phyloP scores from a whole-genome alignment of 2,797 vertebrate genomes.

The Strix occidentalis region DNA sequence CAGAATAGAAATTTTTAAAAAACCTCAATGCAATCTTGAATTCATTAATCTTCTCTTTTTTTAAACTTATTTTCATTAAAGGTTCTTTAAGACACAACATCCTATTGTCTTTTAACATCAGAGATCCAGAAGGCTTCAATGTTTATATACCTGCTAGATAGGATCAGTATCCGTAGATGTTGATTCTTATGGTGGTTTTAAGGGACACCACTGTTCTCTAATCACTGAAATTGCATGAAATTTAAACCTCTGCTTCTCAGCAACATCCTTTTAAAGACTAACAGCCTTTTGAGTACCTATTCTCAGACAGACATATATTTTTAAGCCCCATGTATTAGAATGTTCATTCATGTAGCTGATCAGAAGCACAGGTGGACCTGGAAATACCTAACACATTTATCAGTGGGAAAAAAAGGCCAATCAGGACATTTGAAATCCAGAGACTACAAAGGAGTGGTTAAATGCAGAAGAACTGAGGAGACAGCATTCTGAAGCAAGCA shows the following conservation, averaged over 20 bases:
- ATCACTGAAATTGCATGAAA: background rate
- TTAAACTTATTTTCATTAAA: background rate
- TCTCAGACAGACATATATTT: background rate
- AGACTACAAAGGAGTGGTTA: background rate
- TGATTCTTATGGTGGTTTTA: background rate
- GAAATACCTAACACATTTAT: background rate
- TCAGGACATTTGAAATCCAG: background rate
- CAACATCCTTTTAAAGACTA: background rate
- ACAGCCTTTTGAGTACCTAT: background rate
- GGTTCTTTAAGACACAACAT: background rate
- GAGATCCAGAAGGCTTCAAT: background rate
- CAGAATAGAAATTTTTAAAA: background rate
- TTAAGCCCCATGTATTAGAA: background rate
- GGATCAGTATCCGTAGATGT: background rate
- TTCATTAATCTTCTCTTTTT: background rate
- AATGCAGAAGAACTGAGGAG: background rate
- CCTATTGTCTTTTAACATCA: background rate
- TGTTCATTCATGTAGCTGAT: background rate
- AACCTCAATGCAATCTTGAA: background rate
- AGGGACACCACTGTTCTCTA: background rate
- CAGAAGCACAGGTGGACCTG: accelerated
- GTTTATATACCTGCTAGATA: background rate
- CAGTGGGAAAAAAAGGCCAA: background rate
- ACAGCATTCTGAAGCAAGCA: background rate
- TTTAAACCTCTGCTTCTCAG: background rate